A percentile compares a stretch with the other conserved stretches of the same genome.
Conservation (phyloP, 2,113 vertebrate species). For the Otis tarda region DNA sequence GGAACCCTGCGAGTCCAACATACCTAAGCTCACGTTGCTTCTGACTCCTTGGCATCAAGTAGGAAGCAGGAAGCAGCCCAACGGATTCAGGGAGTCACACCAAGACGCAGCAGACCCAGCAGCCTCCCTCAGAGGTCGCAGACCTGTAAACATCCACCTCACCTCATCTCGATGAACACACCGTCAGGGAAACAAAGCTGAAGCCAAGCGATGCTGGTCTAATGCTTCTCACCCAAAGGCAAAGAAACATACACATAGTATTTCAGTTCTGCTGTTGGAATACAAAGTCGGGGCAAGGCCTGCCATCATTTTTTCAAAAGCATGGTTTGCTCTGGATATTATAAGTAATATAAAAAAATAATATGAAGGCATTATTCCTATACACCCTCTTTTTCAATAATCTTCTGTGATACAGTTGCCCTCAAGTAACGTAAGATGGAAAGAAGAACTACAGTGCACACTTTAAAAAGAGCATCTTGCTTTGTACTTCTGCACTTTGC, state of each 20-base stretch:
- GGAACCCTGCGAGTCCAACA: accelerated
- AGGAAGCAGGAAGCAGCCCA: background rate
- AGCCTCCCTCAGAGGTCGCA: background rate
- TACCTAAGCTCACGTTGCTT: accelerated
- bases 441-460: background rate
- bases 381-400: background rate
- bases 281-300: background rate
- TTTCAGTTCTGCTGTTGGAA: background rate
- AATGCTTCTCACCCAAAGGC: background rate
- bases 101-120: background rate
- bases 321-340: background rate
- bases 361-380: background rate
- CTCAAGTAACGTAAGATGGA: background rate
- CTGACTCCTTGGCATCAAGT: background rate
- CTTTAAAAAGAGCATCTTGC: background rate
- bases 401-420: accelerated
- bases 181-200: background rate
- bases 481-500: background rate
- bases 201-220: background rate
- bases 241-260: accelerated
- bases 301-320: background rate
- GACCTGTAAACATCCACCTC: background rate
- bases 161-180: background rate
- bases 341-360: background rate
- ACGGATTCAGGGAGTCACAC: accelerated